A percentile compares a stretch with the other conserved stretches of the same genome.
Evolutionary conservation across 2,113 vertebrate species (phyloP).

Genomic region (Progne subis): DNA sequence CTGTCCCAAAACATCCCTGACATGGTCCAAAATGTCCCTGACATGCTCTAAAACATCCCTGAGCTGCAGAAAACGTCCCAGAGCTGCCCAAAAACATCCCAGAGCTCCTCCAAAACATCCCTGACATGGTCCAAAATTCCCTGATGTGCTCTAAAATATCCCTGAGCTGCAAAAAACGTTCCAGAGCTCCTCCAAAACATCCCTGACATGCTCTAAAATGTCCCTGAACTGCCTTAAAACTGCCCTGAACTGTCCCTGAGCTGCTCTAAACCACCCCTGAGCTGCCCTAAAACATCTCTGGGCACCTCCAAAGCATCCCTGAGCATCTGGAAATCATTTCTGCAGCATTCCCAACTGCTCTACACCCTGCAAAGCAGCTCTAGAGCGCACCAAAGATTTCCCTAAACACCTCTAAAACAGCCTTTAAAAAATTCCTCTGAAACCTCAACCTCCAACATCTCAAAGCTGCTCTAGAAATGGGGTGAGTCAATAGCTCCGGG

Average conservation of each 20-base stretch:
- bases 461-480: not conserved
- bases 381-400: not conserved
- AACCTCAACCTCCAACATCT: rapidly evolving
- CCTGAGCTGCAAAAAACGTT: no score
- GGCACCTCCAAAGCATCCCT: not conserved
- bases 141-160: not conserved
- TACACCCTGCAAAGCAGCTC: not conserved
- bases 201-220: not conserved
- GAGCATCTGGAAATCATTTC: not conserved
- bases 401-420: not conserved
- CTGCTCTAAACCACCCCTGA: not conserved
- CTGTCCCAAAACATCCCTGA: not conserved
- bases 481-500: not conserved
- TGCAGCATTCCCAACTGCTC: not conserved
- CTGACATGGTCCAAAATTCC: not conserved
- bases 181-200: not conserved
- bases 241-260: not conserved
- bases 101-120: no score
- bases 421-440: not conserved
- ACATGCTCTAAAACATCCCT: not conserved
- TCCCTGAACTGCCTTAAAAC: not conserved
- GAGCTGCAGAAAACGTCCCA: not conserved
- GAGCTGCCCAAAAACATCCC: not conserved
- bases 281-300: not conserved
- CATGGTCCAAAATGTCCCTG: not conserved